Evolutionary conservation across 2,888 invertebrate species (phyloP).

Genomic region (Scaptodrosophila latifasciaeformis): DNA sequence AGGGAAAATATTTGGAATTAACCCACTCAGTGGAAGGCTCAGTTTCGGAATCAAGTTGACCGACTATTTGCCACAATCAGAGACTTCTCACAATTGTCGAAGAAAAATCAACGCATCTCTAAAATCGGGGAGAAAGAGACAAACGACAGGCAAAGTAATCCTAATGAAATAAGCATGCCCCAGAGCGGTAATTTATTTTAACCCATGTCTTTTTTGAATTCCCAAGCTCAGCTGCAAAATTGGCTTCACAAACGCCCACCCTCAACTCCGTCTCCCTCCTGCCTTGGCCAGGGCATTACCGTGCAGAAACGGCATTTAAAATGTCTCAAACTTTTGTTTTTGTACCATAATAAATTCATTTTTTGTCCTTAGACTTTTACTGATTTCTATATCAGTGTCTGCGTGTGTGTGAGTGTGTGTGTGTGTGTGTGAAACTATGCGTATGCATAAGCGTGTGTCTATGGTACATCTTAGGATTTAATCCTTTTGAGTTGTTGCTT

Average conservation of each 20-base stretch:
- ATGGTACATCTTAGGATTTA: constrained; percentile 61
- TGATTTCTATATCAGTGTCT: too few species aligned
- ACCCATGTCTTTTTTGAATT: constrained; percentile 21
- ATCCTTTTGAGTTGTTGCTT: constrained; percentile 63
- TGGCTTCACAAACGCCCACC: constrained; percentile 30
- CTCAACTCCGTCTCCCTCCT: constrained; percentile 6
- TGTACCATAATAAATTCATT: constrained; percentile 70
- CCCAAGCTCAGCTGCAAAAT: constrained; percentile 38
- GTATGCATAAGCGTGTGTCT: constrained; percentile 14
- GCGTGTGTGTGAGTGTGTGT: constrained; percentile 22
- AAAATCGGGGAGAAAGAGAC: too few species aligned
- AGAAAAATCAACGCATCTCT: too few species aligned
- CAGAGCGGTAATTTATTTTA: constrained; percentile 70
- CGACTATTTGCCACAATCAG: too few species aligned
- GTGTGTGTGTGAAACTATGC: background rate
- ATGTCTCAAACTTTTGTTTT: constrained; percentile 69
- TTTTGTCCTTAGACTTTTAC: constrained; percentile 62
- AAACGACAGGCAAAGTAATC: constrained; percentile 51
- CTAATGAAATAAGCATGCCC: constrained; percentile 69
- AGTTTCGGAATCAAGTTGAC: too few species aligned
- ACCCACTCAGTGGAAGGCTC: too few species aligned
- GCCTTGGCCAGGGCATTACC: background rate
- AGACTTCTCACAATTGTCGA: too few species aligned
- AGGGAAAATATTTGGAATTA: too few species aligned
- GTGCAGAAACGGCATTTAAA: constrained; percentile 54